Conservation (phyloP, 92 coral and sea anemone species). For the Montipora capitata region DNA sequence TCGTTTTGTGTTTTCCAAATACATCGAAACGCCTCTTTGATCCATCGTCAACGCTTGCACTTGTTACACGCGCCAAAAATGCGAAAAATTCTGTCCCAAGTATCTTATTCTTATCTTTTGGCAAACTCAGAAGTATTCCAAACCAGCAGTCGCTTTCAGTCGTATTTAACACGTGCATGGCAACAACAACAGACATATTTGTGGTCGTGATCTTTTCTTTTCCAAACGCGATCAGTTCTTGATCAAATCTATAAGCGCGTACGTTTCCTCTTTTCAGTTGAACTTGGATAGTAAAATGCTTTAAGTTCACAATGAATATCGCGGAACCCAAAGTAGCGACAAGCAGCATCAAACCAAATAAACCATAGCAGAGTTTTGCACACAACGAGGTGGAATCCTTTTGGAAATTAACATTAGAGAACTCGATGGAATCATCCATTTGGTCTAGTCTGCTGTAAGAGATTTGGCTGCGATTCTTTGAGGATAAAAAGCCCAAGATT, state of each 20-base stretch:
- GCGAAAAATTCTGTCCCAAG: constrained; percentile 1
- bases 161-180: constrained; percentile 67
- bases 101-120: constrained; percentile 12
- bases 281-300: constrained; percentile 52
- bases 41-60: constrained; percentile 10
- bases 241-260: constrained; percentile 57
- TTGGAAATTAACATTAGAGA: constrained; percentile 49
- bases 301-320: constrained; percentile 32
- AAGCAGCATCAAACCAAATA: constrained; percentile 28
- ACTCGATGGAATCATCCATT: constrained; percentile 33
- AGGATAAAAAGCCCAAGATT: constrained; percentile 13
- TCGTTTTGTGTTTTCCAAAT: constrained; percentile 33
- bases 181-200: constrained; percentile 48
- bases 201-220: constrained; percentile 4
- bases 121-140: constrained; percentile 51
- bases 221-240: constrained; percentile 58
- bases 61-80: constrained; percentile 55
- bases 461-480: constrained; percentile 28
- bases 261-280: constrained; percentile 63
- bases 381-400: constrained; percentile 41
- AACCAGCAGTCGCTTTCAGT: constrained; percentile 73
- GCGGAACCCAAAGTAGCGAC: constrained; percentile 11
- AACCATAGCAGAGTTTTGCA: constrained; percentile 20
- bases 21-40: constrained; percentile 36
- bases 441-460: constrained; percentile 24